These are phyloP conservation scores for Amphiprion percula DNA, from an alignment of 2,113 vertebrate genomes.

Conservation along the genomic window DNA sequence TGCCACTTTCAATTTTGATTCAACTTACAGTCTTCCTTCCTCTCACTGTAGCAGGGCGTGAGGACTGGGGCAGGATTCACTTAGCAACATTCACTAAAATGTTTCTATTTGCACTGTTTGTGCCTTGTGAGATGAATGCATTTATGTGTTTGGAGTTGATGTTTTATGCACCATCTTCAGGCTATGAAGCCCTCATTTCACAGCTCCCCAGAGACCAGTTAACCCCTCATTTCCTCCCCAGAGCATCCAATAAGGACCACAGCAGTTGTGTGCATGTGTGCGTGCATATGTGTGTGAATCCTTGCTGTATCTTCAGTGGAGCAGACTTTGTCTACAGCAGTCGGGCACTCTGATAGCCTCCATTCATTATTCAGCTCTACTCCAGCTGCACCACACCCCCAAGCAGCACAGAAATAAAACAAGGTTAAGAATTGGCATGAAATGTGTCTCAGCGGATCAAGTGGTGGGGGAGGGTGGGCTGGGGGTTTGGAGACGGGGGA, in stretches of 20 bases:
- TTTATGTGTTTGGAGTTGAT: constrained; percentile 59
- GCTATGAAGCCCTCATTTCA: constrained; percentile 58
- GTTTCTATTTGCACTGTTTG: constrained; percentile 54
- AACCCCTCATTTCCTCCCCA: constrained; percentile 75
- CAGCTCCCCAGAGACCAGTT: constrained; percentile 70
- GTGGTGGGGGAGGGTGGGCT: constrained; percentile 48
- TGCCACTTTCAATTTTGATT: background rate
- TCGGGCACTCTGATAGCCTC: constrained; percentile 64
- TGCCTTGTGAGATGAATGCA: constrained; percentile 30
- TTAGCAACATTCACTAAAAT: constrained; percentile 17
- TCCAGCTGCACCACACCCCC: constrained; percentile 65
- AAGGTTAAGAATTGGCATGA: constrained; percentile 80
- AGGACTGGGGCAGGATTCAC: background rate
- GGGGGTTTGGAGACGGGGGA: constrained; percentile 42
- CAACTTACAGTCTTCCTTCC: background rate
- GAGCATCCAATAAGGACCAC: constrained; percentile 50
- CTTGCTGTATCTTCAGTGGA: constrained; percentile 46
- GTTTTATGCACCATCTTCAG: constrained; percentile 55
- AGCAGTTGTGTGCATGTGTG: constrained; percentile 39
- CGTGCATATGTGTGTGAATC: background rate
- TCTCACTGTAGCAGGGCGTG: background rate
- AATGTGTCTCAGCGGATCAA: constrained; percentile 78
- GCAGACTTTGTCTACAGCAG: constrained; percentile 56
- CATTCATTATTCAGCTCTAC: constrained; percentile 78
- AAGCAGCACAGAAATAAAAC: constrained; percentile 75